phyloP scores from a whole-genome alignment of 2,888 invertebrate genomes.

The Thecocarcelia acutangulata region DNA sequence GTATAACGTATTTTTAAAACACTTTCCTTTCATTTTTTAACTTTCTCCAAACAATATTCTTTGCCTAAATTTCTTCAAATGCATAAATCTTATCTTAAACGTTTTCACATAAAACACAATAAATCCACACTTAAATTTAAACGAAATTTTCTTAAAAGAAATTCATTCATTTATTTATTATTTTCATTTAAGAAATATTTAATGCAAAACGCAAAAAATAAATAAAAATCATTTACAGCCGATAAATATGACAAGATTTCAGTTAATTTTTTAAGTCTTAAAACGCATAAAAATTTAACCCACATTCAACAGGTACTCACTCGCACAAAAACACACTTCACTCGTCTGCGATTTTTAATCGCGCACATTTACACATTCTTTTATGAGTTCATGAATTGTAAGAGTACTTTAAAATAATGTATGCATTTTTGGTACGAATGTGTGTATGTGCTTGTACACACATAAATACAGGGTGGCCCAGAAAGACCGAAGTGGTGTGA shows the following conservation, averaged over 20 bases:
- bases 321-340: constrained; percentile 10
- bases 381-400: constrained; percentile 13
- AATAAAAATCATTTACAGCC: constrained; percentile 3
- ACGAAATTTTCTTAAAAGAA: background rate
- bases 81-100: too few species aligned
- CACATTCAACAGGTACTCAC: constrained; percentile 63
- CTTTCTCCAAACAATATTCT: too few species aligned
- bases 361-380: constrained; percentile 20
- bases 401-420: constrained; percentile 30
- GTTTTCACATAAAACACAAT: background rate
- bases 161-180: constrained; percentile 22
- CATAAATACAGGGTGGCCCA: too few species aligned
- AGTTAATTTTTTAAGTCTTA: constrained; percentile 46
- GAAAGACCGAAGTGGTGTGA: background rate
- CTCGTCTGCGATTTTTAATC: constrained; percentile 55
- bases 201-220: background rate
- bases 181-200: constrained; percentile 15
- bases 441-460: background rate
- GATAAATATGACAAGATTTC: constrained; percentile 35
- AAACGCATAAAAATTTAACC: constrained; percentile 66
- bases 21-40: too few species aligned
- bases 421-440: background rate
- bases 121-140: constrained; percentile 10
- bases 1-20: too few species aligned
- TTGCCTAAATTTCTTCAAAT: too few species aligned